Percentiles rank a stretch among this genome's conserved stretches.
These are phyloP conservation scores for Zosterops pallidus DNA, from an alignment of 2,113 vertebrate genomes.

Conservation along the genomic window DNA sequence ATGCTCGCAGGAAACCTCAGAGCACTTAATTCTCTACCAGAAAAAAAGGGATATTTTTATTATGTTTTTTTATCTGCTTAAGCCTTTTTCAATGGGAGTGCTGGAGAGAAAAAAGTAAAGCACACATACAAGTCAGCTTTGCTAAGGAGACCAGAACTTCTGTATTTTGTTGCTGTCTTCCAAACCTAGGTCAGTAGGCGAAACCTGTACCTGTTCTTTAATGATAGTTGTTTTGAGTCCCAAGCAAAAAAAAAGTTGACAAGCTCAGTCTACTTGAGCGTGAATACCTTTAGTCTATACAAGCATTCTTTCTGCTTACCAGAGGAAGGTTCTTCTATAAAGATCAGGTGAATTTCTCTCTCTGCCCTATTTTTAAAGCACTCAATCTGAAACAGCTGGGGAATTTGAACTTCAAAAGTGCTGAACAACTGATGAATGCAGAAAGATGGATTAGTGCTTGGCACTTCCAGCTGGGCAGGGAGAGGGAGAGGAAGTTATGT, in stretches of 20 bases:
- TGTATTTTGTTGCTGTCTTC: not conserved
- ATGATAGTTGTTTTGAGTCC: not conserved
- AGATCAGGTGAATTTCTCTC: constrained; percentile 14
- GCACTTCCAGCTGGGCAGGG: not conserved
- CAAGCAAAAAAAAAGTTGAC: not conserved
- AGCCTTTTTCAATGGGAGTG: not conserved
- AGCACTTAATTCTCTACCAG: constrained; percentile 9
- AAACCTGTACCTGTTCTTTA: not conserved
- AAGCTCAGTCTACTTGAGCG: not conserved
- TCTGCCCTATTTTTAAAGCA: constrained; percentile 7
- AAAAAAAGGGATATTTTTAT: not conserved
- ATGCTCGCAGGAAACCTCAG: constrained; percentile 27
- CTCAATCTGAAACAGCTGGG: not conserved
- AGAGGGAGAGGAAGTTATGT: not conserved
- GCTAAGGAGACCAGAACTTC: not conserved
- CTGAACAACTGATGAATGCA: not conserved
- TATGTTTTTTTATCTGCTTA: not conserved
- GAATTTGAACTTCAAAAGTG: not conserved
- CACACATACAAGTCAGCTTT: not conserved
- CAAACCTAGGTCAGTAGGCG: not conserved
- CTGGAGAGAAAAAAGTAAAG: constrained; percentile 1
- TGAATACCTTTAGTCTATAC: not conserved
- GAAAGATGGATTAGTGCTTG: constrained; percentile 11
- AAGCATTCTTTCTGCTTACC: not conserved
- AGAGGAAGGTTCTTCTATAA: not conserved